phyloP scores from a whole-genome alignment of 2,888 invertebrate species.

The Altica lythri region DNA sequence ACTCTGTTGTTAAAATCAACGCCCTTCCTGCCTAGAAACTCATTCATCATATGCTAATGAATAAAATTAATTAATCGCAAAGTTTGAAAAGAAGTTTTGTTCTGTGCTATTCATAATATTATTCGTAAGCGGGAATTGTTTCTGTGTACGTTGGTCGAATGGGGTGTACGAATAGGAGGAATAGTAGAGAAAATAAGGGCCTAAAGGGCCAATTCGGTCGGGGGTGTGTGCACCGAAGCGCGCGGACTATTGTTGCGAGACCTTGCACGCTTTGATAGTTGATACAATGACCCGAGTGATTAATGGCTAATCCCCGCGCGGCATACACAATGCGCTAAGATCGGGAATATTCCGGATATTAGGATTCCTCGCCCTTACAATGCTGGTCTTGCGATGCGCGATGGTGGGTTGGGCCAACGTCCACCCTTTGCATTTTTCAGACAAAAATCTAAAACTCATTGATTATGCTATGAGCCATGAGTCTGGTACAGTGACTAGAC shows the following conservation, averaged over 20 bases:
- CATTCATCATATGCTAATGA: constrained; percentile 30
- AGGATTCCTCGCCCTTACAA: constrained; percentile 54
- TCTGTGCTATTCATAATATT: constrained; percentile 30
- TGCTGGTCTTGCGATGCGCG: constrained; percentile 28
- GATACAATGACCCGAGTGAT: constrained; percentile 61
- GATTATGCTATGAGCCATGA: neutral
- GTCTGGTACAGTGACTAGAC: neutral
- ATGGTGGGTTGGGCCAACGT: constrained; percentile 13
- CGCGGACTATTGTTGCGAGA: constrained; percentile 57
- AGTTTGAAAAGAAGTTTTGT: constrained; percentile 25
- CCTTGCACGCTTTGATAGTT: constrained; percentile 60
- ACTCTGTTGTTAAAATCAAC: too few relatives aligned
- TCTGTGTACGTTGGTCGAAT: constrained; percentile 20
- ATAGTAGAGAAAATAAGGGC: constrained; percentile 13
- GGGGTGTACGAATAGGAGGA: constrained; percentile 16
- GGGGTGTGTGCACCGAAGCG: constrained; percentile 54
- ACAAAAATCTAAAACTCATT: constrained; percentile 14
- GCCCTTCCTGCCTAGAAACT: neutral
- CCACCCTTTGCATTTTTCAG: constrained; percentile 33
- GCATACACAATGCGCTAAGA: constrained; percentile 59
- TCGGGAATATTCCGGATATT: constrained; percentile 60
- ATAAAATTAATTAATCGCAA: constrained; percentile 31
- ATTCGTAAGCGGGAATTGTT: constrained; percentile 37
- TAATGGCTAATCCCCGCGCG: constrained; percentile 60
- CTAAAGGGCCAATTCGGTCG: constrained; percentile 31